Conservation (phyloP, 2,113 vertebrate genomes). For the Phycodurus eques region DNA sequence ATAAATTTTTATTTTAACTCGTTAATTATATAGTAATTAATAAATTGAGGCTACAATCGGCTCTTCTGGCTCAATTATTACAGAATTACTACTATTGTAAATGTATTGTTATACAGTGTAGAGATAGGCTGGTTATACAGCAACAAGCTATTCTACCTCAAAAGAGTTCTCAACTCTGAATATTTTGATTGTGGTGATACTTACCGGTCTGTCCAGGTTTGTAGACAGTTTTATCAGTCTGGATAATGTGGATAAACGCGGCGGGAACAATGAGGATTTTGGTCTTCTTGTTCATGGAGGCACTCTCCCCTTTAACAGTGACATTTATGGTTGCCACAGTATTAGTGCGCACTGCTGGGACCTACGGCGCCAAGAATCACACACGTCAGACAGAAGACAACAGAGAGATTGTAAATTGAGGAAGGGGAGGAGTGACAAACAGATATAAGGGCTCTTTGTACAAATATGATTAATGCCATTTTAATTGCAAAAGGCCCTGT, state of each 20-base stretch:
- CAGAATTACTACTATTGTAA: neutral
- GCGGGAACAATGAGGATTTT: conserved; percentile 55
- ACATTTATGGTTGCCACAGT: conserved; percentile 45
- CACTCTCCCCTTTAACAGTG: conserved; percentile 9
- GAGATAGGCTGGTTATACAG: neutral
- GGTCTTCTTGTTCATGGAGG: conserved; percentile 23
- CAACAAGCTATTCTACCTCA: neutral
- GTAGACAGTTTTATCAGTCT: conserved; percentile 74
- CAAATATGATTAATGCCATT: neutral
- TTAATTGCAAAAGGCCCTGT: neutral
- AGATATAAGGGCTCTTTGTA: neutral
- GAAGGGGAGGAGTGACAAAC: neutral
- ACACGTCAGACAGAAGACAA: conserved; percentile 7
- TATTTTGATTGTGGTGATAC: neutral
- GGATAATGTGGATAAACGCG: conserved; percentile 50
- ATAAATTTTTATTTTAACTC: no score
- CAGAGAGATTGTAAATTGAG: neutral
- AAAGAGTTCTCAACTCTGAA: neutral
- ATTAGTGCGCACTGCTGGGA: conserved; percentile 38
- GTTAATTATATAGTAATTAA: no score
- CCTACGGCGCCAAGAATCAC: conserved; percentile 43
- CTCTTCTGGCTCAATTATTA: neutral
- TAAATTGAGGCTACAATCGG: no score
- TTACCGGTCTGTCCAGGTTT: conserved; percentile 72
- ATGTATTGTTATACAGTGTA: neutral